Evolutionary conservation across 2,797 vertebrate genomes (phyloP).

Genomic region (Anguilla anguilla): DNA sequence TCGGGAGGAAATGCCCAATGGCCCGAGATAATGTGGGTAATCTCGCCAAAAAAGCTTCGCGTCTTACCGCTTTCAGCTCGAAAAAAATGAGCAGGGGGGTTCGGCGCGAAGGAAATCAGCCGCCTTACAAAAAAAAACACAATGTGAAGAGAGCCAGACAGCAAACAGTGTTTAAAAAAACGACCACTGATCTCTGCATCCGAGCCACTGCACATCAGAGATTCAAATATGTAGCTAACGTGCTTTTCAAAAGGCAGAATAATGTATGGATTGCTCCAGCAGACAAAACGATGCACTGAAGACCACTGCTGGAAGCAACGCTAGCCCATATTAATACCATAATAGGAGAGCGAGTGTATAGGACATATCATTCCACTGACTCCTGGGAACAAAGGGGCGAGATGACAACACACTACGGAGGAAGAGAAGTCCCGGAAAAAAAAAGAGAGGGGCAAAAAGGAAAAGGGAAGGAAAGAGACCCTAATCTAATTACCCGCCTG

Average conservation of each 20-base stretch:
- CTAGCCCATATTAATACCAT: conserved; percentile 46
- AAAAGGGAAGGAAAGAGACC: conserved; percentile 35
- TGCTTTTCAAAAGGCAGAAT: conserved; percentile 50
- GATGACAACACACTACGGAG: conserved; percentile 52
- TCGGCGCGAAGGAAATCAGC: neutral
- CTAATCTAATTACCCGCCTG: conserved; percentile 29
- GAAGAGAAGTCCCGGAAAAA: conserved; percentile 21
- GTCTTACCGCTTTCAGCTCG: neutral
- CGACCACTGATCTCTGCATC: conserved; percentile 23
- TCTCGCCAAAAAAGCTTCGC: neutral
- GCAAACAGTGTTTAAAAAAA: conserved; percentile 22
- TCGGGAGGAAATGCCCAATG: conserved; percentile 21
- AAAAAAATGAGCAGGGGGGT: conserved; percentile 18
- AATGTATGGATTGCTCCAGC: conserved; percentile 63
- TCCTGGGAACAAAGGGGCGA: neutral
- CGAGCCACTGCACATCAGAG: neutral
- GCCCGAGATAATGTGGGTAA: conserved; percentile 5
- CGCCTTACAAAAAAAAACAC: conserved; percentile 4
- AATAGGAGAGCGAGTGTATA: neutral
- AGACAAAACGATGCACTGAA: neutral
- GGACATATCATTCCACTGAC: neutral
- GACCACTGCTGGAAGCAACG: conserved; percentile 44
- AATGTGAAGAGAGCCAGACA: conserved; percentile 12
- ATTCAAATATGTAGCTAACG: neutral
- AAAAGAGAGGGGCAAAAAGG: conserved; percentile 31